These are phyloP conservation scores for Aegypius monachus DNA, from an alignment of 2,113 vertebrate species.

Conservation along the genomic window DNA sequence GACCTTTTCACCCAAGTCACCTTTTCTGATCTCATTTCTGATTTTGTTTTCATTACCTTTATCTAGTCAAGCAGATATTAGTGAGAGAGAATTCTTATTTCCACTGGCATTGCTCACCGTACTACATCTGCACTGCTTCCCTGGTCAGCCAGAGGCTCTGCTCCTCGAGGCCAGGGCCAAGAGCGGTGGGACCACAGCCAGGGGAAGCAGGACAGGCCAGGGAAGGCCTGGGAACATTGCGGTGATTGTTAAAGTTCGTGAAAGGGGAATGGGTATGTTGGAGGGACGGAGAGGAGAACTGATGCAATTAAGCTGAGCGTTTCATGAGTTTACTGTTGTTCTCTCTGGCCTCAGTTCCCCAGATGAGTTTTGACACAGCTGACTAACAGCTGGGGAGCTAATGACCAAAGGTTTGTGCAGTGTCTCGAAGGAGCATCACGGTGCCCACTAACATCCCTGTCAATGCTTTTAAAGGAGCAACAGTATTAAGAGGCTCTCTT, in stretches of 20 bases:
- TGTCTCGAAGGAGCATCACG: background rate
- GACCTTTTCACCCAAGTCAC: background rate
- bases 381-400: background rate
- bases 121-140: background rate
- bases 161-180: background rate
- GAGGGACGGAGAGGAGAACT: background rate
- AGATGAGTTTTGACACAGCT: background rate
- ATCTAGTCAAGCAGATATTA: background rate
- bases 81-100: background rate
- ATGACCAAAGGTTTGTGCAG: background rate
- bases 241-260: background rate
- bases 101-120: background rate
- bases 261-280: background rate
- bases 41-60: background rate
- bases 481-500: background rate
- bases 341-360: background rate
- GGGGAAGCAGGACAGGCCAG: background rate
- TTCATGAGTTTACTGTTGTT: background rate
- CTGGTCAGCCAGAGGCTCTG: background rate
- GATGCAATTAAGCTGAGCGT: background rate
- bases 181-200: background rate
- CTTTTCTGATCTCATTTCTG: background rate
- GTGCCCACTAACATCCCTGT: background rate
- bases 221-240: slow-evolving; percentile 5
- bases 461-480: background rate